These are phyloP conservation scores for Xenopus petersii DNA, from an alignment of 2,797 vertebrate genomes.

Conservation along the genomic window DNA sequence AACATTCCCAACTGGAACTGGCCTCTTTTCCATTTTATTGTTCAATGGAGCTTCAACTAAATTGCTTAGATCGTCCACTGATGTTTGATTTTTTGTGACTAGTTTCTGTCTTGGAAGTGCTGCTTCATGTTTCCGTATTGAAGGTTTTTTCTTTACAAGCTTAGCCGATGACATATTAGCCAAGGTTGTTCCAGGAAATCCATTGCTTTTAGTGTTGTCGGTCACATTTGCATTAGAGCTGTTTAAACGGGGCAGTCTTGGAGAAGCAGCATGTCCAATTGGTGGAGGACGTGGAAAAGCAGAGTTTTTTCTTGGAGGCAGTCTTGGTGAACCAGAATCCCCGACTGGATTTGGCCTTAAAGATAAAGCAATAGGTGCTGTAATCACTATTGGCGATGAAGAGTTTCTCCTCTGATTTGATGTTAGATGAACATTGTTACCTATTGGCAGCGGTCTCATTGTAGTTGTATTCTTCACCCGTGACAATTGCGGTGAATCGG, in stretches of 20 bases:
- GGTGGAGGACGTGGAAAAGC: slow-evolving; percentile 39
- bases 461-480: slow-evolving; percentile 20
- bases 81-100: slow-evolving; percentile 13
- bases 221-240: slow-evolving; percentile 4
- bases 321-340: slow-evolving; percentile 42
- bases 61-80: slow-evolving; percentile 3
- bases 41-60: not conserved
- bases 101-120: slow-evolving; percentile 19
- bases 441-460: slow-evolving; percentile 33
- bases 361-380: slow-evolving; percentile 15
- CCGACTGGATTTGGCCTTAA: slow-evolving; percentile 39
- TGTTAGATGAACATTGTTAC: slow-evolving; percentile 27
- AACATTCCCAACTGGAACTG: slow-evolving; percentile 37
- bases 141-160: slow-evolving; percentile 25
- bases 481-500: slow-evolving; percentile 32
- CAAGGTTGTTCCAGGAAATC: not conserved
- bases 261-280: slow-evolving; percentile 40
- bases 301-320: slow-evolving; percentile 15
- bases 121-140: slow-evolving; percentile 11
- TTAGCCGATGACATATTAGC: slow-evolving; percentile 15
- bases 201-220: slow-evolving; percentile 17
- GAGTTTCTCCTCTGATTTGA: slow-evolving; percentile 14
- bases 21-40: slow-evolving; percentile 22
- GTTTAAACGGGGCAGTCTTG: slow-evolving; percentile 33
- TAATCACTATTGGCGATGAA: slow-evolving; percentile 2